These are phyloP conservation scores for Lydus trimaculatus DNA, from an alignment of 2,888 invertebrate species.

Conservation along the genomic window DNA sequence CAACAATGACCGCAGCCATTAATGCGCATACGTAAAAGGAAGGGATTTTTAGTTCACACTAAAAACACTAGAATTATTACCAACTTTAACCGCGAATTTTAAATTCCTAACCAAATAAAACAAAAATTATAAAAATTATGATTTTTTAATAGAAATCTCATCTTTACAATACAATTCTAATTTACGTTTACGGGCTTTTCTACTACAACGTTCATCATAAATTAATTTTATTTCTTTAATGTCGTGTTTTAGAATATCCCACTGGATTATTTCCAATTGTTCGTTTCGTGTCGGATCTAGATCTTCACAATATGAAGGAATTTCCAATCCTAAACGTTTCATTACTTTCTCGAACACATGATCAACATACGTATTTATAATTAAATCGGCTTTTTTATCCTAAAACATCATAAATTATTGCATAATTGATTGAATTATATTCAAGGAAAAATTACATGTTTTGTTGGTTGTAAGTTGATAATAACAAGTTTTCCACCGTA, in stretches of 20 bases:
- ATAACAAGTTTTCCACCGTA: slow-evolving; percentile 89
- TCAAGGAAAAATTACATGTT: slow-evolving; percentile 75
- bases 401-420: slow-evolving; percentile 57
- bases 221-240: slow-evolving; percentile 69
- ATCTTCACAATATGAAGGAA: slow-evolving; percentile 73
- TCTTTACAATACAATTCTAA: slow-evolving; percentile 29
- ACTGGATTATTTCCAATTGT: slow-evolving; percentile 63
- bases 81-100: neutral
- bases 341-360: slow-evolving; percentile 78
- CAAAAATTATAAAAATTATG: neutral
- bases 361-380: slow-evolving; percentile 91
- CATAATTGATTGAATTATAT: neutral
- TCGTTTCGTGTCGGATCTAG: slow-evolving; percentile 73
- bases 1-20: slow-evolving; percentile 28
- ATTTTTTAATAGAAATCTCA: neutral
- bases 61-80: slow-evolving; percentile 19
- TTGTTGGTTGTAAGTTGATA: slow-evolving; percentile 97
- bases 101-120: neutral
- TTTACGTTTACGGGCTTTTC: slow-evolving; percentile 50
- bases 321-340: slow-evolving; percentile 74
- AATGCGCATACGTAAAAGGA: slow-evolving; percentile 25
- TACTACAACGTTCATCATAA: slow-evolving; percentile 65
- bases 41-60: slow-evolving; percentile 18
- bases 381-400: slow-evolving; percentile 90
- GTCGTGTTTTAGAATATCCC: slow-evolving; percentile 73